Conservation (phyloP, 2,888 invertebrate species). For the Thumatha senex region DNA sequence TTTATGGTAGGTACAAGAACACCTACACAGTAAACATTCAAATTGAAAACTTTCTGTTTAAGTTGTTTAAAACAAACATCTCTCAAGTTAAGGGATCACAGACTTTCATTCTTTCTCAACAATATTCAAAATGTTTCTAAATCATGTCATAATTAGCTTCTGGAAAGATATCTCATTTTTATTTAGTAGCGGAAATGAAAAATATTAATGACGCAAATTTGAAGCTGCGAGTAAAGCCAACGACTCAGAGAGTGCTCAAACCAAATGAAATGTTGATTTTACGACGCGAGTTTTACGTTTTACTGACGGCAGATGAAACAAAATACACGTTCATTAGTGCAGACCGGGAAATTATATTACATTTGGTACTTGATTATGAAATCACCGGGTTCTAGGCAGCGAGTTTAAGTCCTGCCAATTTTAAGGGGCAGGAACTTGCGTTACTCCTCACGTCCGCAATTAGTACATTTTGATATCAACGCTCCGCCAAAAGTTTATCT, state of each 20-base stretch:
- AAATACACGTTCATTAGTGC: constrained; percentile 80
- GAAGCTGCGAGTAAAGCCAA: constrained; percentile 43
- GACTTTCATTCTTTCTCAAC: background rate
- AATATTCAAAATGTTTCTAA: constrained; percentile 24
- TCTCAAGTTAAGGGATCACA: no score
- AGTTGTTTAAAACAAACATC: no score
- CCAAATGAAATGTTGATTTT: constrained; percentile 74
- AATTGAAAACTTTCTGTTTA: no score
- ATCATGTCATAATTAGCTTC: constrained; percentile 26
- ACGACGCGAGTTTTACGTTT: constrained; percentile 61
- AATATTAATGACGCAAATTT: constrained; percentile 68
- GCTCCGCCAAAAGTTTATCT: constrained; percentile 29
- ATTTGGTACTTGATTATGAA: constrained; percentile 71
- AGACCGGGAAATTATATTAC: constrained; percentile 74
- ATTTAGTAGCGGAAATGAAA: constrained; percentile 49
- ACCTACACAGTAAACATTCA: no score
- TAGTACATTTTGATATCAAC: constrained; percentile 38
- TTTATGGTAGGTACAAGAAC: no score
- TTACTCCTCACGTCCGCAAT: constrained; percentile 40
- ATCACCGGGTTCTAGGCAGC: constrained; percentile 54
- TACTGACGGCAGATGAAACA: constrained; percentile 72
- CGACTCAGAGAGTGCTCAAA: constrained; percentile 42
- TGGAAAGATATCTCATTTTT: constrained; percentile 30
- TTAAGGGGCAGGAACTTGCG: constrained; percentile 23
- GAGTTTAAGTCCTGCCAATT: constrained; percentile 42